Base-by-base conservation (phyloP, 2,888 invertebrate genomes). In the Tetheella fluctuosa region DNA sequence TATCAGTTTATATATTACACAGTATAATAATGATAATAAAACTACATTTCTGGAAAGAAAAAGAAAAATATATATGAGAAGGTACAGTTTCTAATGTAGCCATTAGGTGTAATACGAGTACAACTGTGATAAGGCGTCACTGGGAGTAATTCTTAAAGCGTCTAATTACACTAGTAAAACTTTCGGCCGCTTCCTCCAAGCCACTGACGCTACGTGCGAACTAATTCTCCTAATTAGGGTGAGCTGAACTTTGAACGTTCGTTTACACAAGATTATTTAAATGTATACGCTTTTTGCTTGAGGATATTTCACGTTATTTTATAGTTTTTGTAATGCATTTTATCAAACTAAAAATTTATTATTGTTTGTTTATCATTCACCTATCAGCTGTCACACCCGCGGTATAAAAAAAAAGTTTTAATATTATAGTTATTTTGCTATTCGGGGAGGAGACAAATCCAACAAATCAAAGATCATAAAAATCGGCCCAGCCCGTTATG, bases 151-250 rank as follows among this genome's bases (percentile, higher is more conserved):
- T 7, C 17, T 42, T 42, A 42, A 42, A 42, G 48, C 10, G 20
- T 48, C 48, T 48, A 48, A 48, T 48, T 48, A 20, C 48, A 48
- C 48, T 48, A 48, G 48, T 20, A 7, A 20, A 48, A 48, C 17
- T 48, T 48, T 48, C 20, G 5, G 1, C 48, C 20, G 17, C 10
- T 48, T 20, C 48, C 48, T 6, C 48, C 48, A 48, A 20, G n/a
- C 48, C 13, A 34, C 34, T 34, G 34, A 7, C 0, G 48, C 48
- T n/a, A 48, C 48, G 48, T 48, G 48, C 48, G 48, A 48, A 48
- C 48, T 48, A 48, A 48, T 48, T 48, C 7, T 48, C 48, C 20
- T 48, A 48, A 48, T 48, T 20, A 48, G 8, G 20, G 20, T 10
- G 20, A 48, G 48, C 20, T 48, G 20, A 17, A 48, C 48, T 48